phyloP scores from a whole-genome alignment of 64 coral and sea anemone genomes.

The Exaiptasia diaphana region DNA sequence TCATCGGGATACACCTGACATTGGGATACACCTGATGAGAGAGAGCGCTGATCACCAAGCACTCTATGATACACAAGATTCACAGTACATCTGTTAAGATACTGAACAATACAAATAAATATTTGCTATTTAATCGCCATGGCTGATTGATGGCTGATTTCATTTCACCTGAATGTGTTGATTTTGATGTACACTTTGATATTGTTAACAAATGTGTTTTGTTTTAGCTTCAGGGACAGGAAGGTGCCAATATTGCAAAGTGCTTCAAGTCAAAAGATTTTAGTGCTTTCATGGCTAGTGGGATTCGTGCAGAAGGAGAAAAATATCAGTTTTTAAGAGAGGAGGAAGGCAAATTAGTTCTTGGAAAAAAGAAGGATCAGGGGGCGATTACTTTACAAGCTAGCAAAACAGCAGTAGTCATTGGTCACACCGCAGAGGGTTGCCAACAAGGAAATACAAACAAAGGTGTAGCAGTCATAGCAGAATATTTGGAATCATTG shows the following conservation, averaged over 20 bases:
- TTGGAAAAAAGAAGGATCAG: slow-evolving; percentile 35
- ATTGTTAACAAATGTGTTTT: too few species aligned
- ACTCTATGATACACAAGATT: too few species aligned
- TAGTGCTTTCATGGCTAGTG: slow-evolving; percentile 10
- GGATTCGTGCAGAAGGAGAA: slow-evolving; percentile 25
- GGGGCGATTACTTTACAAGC: slow-evolving; percentile 61
- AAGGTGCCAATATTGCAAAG: slow-evolving; percentile 45
- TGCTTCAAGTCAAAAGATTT: slow-evolving; percentile 75
- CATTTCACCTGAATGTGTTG: too few species aligned
- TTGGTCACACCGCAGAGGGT: slow-evolving; percentile 48
- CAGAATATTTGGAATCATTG: slow-evolving; percentile 79
- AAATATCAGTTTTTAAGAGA: slow-evolving; percentile 74
- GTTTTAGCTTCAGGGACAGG: slow-evolving; percentile 1
- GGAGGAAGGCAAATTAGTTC: slow-evolving; percentile 64
- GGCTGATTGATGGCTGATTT: too few species aligned
- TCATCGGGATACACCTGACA: too few species aligned
- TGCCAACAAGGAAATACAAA: slow-evolving; percentile 72
- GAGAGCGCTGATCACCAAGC: too few species aligned
- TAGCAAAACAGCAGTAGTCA: slow-evolving; percentile 73
- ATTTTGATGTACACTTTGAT: too few species aligned
- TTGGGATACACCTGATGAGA: too few species aligned
- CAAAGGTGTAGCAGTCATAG: slow-evolving; percentile 82
- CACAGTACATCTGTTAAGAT: too few species aligned
- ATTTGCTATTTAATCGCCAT: too few species aligned
- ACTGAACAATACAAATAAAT: too few species aligned